Conservation (phyloP, 2,888 invertebrate species). For the Polymixis lichenea region DNA sequence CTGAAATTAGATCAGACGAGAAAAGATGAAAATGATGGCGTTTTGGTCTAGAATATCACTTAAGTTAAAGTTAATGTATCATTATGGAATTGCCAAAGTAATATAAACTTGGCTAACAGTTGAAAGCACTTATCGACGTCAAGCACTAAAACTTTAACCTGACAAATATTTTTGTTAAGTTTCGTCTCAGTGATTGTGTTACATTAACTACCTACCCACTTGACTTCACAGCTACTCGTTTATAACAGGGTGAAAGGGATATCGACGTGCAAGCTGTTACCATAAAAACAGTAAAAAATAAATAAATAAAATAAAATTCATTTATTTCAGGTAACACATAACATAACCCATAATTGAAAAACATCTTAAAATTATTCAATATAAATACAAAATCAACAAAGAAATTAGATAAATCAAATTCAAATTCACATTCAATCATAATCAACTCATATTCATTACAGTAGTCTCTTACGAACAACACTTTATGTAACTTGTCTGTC, state of each 20-base stretch:
- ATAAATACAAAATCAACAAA: too few relatives aligned
- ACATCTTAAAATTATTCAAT: too few relatives aligned
- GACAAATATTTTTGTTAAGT: slow-evolving; percentile 11
- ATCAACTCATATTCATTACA: too few relatives aligned
- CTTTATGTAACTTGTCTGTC: too few relatives aligned
- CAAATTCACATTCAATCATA: too few relatives aligned
- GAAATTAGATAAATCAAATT: too few relatives aligned
- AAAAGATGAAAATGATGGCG: background rate
- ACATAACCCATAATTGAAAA: too few relatives aligned
- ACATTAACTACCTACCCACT: background rate
- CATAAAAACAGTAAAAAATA: too few relatives aligned
- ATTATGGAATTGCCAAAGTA: slow-evolving; percentile 6
- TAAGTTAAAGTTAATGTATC: background rate
- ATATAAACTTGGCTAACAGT: background rate
- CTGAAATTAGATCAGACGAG: background rate
- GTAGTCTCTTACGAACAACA: too few relatives aligned
- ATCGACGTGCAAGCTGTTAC: too few relatives aligned
- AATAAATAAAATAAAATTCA: too few relatives aligned
- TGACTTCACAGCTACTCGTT: background rate
- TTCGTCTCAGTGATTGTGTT: background rate
- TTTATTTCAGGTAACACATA: too few relatives aligned
- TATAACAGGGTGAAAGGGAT: background rate
- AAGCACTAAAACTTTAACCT: background rate
- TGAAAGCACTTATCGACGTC: background rate
- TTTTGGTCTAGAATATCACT: background rate